Evolutionary conservation across 2,113 vertebrate genomes (phyloP), one percentile per base, ranked within the genome.

Genomic region (Cyprinodon variegatus): DNA sequence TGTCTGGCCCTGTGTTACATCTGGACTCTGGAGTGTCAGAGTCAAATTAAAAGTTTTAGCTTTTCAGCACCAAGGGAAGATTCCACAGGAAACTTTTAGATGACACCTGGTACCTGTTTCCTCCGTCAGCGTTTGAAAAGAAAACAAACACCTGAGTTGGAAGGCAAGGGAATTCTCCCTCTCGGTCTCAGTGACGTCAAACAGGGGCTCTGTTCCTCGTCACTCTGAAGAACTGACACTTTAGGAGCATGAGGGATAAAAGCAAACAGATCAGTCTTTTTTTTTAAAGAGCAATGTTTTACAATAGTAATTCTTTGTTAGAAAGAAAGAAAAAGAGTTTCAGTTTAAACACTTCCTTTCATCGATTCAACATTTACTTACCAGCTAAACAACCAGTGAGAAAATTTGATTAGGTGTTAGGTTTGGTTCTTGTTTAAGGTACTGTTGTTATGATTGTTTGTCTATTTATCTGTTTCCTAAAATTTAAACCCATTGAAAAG

Each of bases 31-130:
- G 37, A 17, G 38, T 72, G 61, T 67, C 62, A 45, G 63, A 71
- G 72, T 78, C 20, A 4, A 70, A 64, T 61, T 37, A 63, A 81
- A 84, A 81, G 62, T 61, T 70, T 77, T 70, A 76, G 63, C n/a
- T 57, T 11, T 43, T 84, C 74, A 77, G 86, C 73, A 69, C 65
- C 22, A 3, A 57, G 66, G 67, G 22, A 76, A 68, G 72, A 46
- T 68, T 74, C 62, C 41, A 83, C 72, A 77, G 85, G 83, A 91
- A 88, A 83, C 78, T 79, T 83, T 83, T 73, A 80, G 78, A 78
- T 66, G 83, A 81, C 83, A 89, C 84, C 83, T 81, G 83, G 87
- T 86, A 87, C 90, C 79, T 90, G 84, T 87, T 89, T 85, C 73
- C 79, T 79, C 77, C 63, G 74, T 61, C 81, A 79, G 72, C 12